Conservation (phyloP, 2,888 invertebrate genomes). For the Tetranychus truncatus region DNA sequence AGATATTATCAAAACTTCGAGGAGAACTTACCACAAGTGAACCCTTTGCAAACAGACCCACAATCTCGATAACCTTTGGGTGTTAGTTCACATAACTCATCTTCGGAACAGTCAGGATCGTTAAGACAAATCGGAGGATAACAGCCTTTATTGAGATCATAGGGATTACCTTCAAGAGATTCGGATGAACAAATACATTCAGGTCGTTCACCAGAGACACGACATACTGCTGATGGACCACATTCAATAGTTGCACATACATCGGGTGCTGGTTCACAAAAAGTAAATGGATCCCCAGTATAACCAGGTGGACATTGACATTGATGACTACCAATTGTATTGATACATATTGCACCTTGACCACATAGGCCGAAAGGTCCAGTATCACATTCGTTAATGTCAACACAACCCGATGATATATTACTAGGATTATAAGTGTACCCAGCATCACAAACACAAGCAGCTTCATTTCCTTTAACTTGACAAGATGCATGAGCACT, state of each 20-base stretch:
- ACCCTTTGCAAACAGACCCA: constrained; percentile 54
- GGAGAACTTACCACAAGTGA: constrained; percentile 44
- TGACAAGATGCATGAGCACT: constrained; percentile 58
- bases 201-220: constrained; percentile 54
- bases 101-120: constrained; percentile 24
- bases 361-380: constrained; percentile 44
- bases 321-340: constrained; percentile 68
- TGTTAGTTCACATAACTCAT: constrained; percentile 23
- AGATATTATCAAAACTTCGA: no score
- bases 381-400: constrained; percentile 25
- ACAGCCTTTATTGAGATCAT: constrained; percentile 57
- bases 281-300: constrained; percentile 59
- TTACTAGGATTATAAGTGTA: constrained; percentile 54
- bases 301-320: constrained; percentile 67
- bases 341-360: constrained; percentile 64
- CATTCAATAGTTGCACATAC: constrained; percentile 28
- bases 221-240: constrained; percentile 29
- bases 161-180: constrained; percentile 51
- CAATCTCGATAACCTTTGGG: constrained; percentile 45
- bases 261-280: constrained; percentile 37
- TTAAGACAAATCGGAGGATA: constrained; percentile 30
- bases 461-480: constrained; percentile 49
- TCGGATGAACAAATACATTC: constrained; percentile 67
- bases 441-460: constrained; percentile 59
- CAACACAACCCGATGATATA: constrained; percentile 38